phyloP scores from a whole-genome alignment of 1,140 invertebrate species.

The Aphidius ervi region DNA sequence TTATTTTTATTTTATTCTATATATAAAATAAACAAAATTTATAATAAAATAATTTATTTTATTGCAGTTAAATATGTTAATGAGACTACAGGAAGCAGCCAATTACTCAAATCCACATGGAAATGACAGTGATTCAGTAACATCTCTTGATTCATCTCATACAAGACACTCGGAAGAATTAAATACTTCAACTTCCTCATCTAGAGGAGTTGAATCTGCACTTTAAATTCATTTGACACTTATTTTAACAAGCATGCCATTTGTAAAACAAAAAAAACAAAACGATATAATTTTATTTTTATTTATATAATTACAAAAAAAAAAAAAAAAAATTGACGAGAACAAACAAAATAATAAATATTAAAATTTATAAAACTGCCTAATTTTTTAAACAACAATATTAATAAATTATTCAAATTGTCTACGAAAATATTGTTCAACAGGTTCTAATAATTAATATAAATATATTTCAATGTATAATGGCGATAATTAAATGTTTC shows the following conservation, averaged over 20 bases:
- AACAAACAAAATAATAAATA: conserved; percentile 1
- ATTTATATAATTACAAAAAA: too few relatives aligned
- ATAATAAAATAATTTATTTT: conserved; percentile 4
- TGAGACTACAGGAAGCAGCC: conserved; percentile 90
- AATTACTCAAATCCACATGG: conserved; percentile 84
- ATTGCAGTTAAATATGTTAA: conserved; percentile 85
- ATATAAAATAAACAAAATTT: neutral
- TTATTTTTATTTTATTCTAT: conserved; percentile 14
- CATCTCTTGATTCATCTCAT: conserved; percentile 44
- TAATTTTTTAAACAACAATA: neutral
- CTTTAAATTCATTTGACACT: conserved; percentile 31
- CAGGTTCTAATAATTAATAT: neutral
- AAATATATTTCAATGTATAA: neutral
- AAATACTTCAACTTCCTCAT: conserved; percentile 40
- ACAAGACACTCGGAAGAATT: conserved; percentile 47
- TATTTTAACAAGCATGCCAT: conserved; percentile 11
- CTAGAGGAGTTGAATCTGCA: conserved; percentile 46
- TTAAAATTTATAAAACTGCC: conserved; percentile 10
- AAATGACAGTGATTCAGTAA: conserved; percentile 79
- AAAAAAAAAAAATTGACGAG: neutral
- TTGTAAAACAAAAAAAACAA: conserved; percentile 12
- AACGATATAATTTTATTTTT: conserved; percentile 11
- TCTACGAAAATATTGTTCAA: neutral
- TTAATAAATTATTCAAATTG: neutral
- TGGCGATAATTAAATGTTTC: conserved; percentile 27